phyloP scores from a whole-genome alignment of 2,797 vertebrate genomes.

The Lycodopsis pacificus region DNA sequence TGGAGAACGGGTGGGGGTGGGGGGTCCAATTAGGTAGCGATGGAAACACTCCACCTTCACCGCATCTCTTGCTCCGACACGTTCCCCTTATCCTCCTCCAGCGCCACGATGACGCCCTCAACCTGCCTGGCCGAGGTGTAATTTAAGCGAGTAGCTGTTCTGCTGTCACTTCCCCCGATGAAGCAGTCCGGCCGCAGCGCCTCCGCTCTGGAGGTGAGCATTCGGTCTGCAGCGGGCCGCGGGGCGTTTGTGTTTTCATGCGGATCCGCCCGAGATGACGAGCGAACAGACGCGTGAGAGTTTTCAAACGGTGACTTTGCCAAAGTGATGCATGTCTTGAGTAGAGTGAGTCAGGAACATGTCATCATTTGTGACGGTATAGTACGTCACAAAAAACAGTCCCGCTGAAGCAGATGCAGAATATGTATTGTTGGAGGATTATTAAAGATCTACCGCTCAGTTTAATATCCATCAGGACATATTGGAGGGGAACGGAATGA shows the following conservation, averaged over 20 bases:
- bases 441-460: too few relatives aligned
- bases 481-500: too few relatives aligned
- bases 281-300: background rate
- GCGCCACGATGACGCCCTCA: constrained; percentile 24
- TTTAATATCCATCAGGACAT: too few relatives aligned
- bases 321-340: background rate
- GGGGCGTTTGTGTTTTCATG: background rate
- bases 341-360: background rate
- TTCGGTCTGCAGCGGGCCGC: constrained; percentile 45
- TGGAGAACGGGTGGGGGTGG: background rate
- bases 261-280: background rate
- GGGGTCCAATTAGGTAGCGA: constrained; percentile 63
- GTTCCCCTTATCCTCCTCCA: constrained; percentile 2
- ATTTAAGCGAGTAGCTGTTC: constrained; percentile 67
- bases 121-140: constrained; percentile 24
- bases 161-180: constrained; percentile 63
- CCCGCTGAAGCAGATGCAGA: too few relatives aligned
- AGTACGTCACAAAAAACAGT: background rate
- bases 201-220: constrained; percentile 23
- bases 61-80: constrained; percentile 16
- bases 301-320: background rate
- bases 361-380: background rate
- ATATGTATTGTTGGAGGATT: too few relatives aligned
- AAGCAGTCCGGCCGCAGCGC: constrained; percentile 25
- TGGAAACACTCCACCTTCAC: constrained; percentile 62